Percentiles rank a stretch among this genome's conserved stretches.
These are phyloP conservation scores for Scotopteryx bipunctaria DNA, from an alignment of 2,888 invertebrate species.

Conservation along the genomic window DNA sequence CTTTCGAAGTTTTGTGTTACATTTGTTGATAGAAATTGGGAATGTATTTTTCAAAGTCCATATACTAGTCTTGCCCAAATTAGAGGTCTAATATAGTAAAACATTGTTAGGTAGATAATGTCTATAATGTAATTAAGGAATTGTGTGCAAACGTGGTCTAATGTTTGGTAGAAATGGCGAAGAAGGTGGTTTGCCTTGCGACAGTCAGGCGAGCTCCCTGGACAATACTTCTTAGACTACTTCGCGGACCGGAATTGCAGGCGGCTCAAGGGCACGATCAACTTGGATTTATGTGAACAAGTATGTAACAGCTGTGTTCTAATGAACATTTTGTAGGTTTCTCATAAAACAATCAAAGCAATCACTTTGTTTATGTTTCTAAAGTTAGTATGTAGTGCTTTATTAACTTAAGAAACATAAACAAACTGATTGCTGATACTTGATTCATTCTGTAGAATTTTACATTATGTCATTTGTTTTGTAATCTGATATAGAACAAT, in stretches of 20 bases:
- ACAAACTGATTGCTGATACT: too few species aligned
- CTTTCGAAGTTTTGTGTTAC: constrained; percentile 44
- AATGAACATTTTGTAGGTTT: not conserved
- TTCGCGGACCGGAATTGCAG: constrained; percentile 94
- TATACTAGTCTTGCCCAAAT: constrained; percentile 27
- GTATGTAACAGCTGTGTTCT: constrained; percentile 69
- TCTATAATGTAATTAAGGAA: not conserved
- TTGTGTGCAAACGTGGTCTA: constrained; percentile 29
- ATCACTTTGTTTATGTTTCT: not conserved
- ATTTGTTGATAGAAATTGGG: constrained; percentile 65
- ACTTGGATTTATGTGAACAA: constrained; percentile 98
- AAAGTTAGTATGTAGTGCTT: too few species aligned
- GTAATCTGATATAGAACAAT: too few species aligned
- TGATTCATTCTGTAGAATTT: too few species aligned
- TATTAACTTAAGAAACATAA: too few species aligned
- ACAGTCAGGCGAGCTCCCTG: constrained; percentile 95
- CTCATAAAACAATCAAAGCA: not conserved
- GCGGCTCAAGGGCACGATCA: constrained; percentile 94
- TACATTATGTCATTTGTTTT: too few species aligned
- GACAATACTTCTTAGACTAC: constrained; percentile 96
- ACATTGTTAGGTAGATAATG: not conserved
- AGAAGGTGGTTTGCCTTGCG: constrained; percentile 96
- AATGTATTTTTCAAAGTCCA: constrained; percentile 34
- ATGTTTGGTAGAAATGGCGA: constrained; percentile 92
- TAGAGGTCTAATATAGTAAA: not conserved